Base-by-base conservation (phyloP, 1,140 invertebrate genomes). In the Argopecten irradians region DNA sequence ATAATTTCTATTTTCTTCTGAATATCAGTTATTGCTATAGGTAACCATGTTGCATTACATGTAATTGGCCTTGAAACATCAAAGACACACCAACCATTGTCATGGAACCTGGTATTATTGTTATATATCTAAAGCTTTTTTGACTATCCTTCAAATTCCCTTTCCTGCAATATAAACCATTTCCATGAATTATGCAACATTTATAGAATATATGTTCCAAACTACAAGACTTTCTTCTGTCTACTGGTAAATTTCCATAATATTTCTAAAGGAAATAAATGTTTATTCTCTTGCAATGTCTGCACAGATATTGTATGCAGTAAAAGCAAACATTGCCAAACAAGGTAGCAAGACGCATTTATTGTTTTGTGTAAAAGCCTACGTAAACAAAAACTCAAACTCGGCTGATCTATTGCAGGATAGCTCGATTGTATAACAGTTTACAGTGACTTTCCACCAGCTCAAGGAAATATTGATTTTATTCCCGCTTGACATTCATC, bases 391-490 rank as follows among this genome's bases (percentile, higher is more conserved):
- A 71, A 71, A 71, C 1, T 71, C 7, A 71, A 71, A 71, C 1
- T 71, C 7, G 5, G 5, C 8, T 16, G 55, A 71, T 71, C 55
- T 28, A 71, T 71, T 28, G 55, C 28, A 71, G 55, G n/a, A 7
- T 22, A 71, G 55, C n/a, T 3, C 28, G n/a, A 71, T 71, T 71
- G 55, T 71, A n/a, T 71, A 71, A 71, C 55, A 71, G n/a, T 71
- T 71, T 71, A n/a, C 55, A 11, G 55, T 71, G 22, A 2, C 0
- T 71, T 71, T 71, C 55, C 55, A 2, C 5, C 55, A 71, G 55
- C 55, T 71, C n/a, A 46, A 71, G 55, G 55, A 71, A n/a, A 71
- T 71, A 71, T 71, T 71, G 55, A 71, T 71, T 71, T 71, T 71
- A 71, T n/a, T 28, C 55, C 22, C 22, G 55, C 55, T 71, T 28